Evolutionary conservation across 2,113 vertebrate genomes (phyloP).

Genomic region (Catharus fuscescens): DNA sequence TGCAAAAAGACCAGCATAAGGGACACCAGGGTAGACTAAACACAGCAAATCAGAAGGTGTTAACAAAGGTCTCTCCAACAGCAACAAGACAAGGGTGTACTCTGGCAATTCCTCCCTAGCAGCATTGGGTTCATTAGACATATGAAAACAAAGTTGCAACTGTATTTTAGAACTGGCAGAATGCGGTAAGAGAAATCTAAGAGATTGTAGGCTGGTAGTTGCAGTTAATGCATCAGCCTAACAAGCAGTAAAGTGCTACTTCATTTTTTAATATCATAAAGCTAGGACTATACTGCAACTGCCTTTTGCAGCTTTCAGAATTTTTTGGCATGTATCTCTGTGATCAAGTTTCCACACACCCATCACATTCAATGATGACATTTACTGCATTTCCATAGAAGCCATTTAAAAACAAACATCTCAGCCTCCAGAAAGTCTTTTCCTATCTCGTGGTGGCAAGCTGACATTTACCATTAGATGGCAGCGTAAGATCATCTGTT

Average conservation of each 20-base stretch:
- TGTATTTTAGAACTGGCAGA: background rate
- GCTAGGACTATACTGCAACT: background rate
- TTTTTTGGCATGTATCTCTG: background rate
- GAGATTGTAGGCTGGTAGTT: background rate
- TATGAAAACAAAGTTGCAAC: background rate
- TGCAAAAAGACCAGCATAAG: background rate
- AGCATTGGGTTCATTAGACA: background rate
- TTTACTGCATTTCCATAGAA: background rate
- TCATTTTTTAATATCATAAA: background rate
- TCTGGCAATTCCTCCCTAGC: background rate
- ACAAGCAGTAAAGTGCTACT: background rate
- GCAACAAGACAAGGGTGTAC: background rate
- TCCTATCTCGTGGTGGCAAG: background rate
- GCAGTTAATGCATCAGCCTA: background rate
- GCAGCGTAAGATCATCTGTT: constrained; percentile 70
- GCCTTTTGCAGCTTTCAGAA: background rate
- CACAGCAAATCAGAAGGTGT: constrained; percentile 4
- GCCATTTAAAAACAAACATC: background rate
- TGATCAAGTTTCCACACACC: background rate
- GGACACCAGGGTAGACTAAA: constrained; percentile 50
- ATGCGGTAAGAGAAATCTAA: background rate
- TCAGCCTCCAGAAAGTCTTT: background rate
- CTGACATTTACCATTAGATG: constrained; percentile 76
- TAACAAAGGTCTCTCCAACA: constrained; percentile 14
- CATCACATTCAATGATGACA: background rate